Evolutionary conservation across 2,888 invertebrate genomes (phyloP), one percentile per base, ranked within the genome.

Genomic region (Graphium colonna): DNA sequence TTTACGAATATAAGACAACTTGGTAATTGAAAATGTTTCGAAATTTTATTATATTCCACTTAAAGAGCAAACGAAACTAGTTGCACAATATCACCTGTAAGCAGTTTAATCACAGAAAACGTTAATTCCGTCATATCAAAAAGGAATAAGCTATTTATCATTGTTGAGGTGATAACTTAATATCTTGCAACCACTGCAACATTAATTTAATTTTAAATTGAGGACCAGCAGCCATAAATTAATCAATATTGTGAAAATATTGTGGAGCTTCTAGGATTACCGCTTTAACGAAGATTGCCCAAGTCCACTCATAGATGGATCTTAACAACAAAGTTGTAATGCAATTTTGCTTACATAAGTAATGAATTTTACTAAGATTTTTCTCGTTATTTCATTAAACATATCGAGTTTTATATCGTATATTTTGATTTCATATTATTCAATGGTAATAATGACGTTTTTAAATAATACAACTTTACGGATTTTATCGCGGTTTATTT

Each of bases 201-300:
- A 42, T 36, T 47, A 52, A 52, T 52, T 52, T 52, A 48, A 52
- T 52, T 48, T 52, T 38, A 52, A 26, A 52, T 52, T 52, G 47
- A 48, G 47, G 42, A 52, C 36, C 38, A 42, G 38, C 17, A 41
- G 12, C 42, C 38, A 38, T 47, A 43, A 52, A 28, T 43, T 52
- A 47, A 47, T 47, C 46, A 41, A 52, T 47, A 43, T 52, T 48
- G 42, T 52, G 47, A 52, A 43, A 43, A 43, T 42, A 41, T 52
- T 26, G 38, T 48, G 36, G 47, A 52, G 43, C 52, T 48, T 38
- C 52, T 47, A 43, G 26, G 17, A 52, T 52, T 52, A 43, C 43
- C 17, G 43, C 26, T 47, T 43, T 47, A 52, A 52, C 47, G 52
- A 48, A 52, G 28, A 52, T 52, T 52, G 43, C 28, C 16, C n/a